These are phyloP conservation scores for Homalodisca vitripennis DNA, from an alignment of 1,140 invertebrate species.

Conservation along the genomic window DNA sequence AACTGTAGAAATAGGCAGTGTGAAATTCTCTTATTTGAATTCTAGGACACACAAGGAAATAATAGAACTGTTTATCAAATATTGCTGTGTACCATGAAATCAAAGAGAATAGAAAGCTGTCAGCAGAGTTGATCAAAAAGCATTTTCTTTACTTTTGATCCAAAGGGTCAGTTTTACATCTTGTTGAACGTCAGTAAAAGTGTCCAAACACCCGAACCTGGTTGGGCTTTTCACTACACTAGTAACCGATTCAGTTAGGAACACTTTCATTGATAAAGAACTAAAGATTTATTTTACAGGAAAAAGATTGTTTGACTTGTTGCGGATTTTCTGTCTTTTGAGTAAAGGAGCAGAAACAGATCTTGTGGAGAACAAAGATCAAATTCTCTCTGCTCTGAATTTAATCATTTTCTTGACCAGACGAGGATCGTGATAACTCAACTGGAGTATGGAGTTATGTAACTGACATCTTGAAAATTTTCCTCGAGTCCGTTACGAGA, in stretches of 20 bases:
- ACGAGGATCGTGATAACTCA: conserved; percentile 61
- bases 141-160: conserved; percentile 67
- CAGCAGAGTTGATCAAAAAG: conserved; percentile 57
- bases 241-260: conserved; percentile 66
- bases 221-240: conserved; percentile 67
- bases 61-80: conserved; percentile 57
- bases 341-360: conserved; percentile 68
- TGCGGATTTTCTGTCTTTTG: conserved; percentile 60
- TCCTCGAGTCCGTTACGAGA: conserved; percentile 64
- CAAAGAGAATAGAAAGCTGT: conserved; percentile 57
- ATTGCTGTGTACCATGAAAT: conserved; percentile 63
- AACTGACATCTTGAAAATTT: conserved; percentile 56
- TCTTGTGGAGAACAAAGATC: conserved; percentile 70
- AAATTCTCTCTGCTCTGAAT: conserved; percentile 72
- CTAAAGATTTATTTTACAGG: conserved; percentile 54
- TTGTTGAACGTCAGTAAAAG: conserved; percentile 63
- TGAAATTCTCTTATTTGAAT: conserved; percentile 55
- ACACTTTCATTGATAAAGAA: conserved; percentile 50
- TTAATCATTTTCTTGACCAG: conserved; percentile 70
- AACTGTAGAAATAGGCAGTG: conserved; percentile 47
- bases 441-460: conserved; percentile 66
- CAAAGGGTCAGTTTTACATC: conserved; percentile 64
- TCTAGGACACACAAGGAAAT: conserved; percentile 58
- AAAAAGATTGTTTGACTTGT: conserved; percentile 54
- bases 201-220: conserved; percentile 65